Evolutionary conservation across 2,888 invertebrate species (phyloP).

Genomic region (Lasioglossum malachurum): DNA sequence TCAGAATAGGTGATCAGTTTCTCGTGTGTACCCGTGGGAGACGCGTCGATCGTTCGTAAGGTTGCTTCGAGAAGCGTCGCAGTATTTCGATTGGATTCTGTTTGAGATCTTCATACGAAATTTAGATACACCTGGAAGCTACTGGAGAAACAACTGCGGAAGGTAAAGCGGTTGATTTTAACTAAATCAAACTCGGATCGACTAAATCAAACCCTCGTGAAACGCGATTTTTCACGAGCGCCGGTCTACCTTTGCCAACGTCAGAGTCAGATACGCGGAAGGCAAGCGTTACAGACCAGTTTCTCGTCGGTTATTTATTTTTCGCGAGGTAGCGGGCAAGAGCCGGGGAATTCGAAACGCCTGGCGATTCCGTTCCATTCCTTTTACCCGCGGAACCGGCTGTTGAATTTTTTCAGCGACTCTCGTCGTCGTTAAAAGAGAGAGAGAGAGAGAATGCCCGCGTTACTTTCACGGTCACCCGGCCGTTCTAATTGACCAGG

Average conservation of each 20-base stretch:
- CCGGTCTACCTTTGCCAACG: neutral
- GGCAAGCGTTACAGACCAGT: neutral
- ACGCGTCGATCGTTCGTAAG: neutral
- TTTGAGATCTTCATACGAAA: neutral
- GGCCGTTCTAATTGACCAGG: conserved; percentile 6
- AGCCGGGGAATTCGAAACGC: conserved; percentile 2
- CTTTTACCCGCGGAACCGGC: conserved; percentile 7
- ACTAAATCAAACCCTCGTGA: neutral
- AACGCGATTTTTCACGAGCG: neutral
- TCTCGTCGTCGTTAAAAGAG: too few species aligned
- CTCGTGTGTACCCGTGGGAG: neutral
- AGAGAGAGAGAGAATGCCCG: neutral
- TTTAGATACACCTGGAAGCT: neutral
- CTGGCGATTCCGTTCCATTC: neutral
- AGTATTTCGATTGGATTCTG: neutral
- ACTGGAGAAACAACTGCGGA: neutral
- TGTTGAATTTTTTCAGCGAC: neutral
- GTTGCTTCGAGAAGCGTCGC: neutral
- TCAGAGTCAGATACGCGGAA: neutral
- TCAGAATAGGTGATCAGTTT: neutral
- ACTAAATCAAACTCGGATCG: neutral
- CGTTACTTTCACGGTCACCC: conserved; percentile 17
- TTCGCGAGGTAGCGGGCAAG: neutral
- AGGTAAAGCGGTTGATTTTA: neutral
- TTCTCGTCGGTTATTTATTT: neutral